Base-by-base conservation (phyloP, 2,888 invertebrate genomes). In the Pemphredon lugubris region DNA sequence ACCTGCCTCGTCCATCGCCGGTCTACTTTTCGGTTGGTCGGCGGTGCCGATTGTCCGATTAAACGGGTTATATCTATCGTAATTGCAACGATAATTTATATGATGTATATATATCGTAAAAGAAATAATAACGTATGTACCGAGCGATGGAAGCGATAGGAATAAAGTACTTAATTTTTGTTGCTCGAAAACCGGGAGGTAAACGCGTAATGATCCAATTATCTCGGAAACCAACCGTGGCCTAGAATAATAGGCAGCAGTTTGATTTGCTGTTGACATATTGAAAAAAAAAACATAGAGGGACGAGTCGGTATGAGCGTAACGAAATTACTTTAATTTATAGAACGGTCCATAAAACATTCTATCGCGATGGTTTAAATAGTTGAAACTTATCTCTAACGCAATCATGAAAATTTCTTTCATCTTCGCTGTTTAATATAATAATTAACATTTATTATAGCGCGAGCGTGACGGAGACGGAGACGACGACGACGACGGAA, bases 191-290 rank as follows among this genome's bases (percentile, higher is more conserved):
- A 26, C 51, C 42, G 47, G 14, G 32, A 40, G 59, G n/a, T 18
- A 13, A 34, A 34, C 55, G 60, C n/a, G 34, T 70, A 64, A 72
- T 58, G 44, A 54, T 64, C 58, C 54, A 58, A 59, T 72, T 72
- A 70, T 59, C 64, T 18, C 30, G 11, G 6, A 6, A 7, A 13
- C 4, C 20, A 51, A 47, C 45, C 53, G 39, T 30, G 34, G 20
- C 14, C 11, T 20, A 18, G 14, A 40, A 21, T 16, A 11, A 21
- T 23, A n/a, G n/a, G n/a, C n/a, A n/a, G n/a, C n/a, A n/a, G n/a
- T n/a, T n/a, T n/a, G n/a, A n/a, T n/a, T n/a, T n/a, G n/a, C n/a
- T n/a, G n/a, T n/a, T n/a, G n/a, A n/a, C n/a, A n/a, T n/a, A n/a
- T n/a, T n/a, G n/a, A n/a, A n/a, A n/a, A n/a, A n/a, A n/a, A n/a